These are phyloP conservation scores for Mionectes olivaceus DNA, from an alignment of 2,797 vertebrate species.

Conservation along the genomic window DNA sequence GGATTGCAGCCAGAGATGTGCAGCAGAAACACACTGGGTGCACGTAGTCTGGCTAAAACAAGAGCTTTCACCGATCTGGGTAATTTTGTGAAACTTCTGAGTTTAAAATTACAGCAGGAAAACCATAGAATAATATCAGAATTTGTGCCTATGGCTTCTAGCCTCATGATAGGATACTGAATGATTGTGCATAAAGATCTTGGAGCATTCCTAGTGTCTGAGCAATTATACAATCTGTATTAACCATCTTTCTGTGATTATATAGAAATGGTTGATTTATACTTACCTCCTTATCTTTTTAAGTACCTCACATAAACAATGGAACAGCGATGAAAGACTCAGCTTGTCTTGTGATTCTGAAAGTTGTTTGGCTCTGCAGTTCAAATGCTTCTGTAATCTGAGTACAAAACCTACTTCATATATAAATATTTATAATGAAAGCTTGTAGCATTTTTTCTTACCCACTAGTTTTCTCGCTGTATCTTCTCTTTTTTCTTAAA, in stretches of 20 bases:
- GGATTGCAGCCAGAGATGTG: neutral
- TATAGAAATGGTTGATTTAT: neutral
- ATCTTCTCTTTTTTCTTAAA: neutral
- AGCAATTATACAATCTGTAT: neutral
- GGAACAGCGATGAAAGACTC: neutral
- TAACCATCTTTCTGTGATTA: neutral
- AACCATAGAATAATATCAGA: neutral
- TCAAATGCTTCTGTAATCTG: neutral
- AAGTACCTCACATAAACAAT: neutral
- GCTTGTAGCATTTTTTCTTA: neutral
- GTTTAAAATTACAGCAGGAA: neutral
- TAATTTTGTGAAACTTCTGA: neutral
- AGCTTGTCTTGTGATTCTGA: neutral
- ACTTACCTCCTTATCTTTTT: neutral
- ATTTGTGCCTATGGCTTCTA: neutral
- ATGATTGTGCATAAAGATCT: neutral
- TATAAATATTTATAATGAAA: neutral
- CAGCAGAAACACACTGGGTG: neutral
- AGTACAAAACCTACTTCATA: neutral
- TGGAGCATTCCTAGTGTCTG: neutral
- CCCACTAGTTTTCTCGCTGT: neutral
- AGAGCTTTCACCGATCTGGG: neutral
- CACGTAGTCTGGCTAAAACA: neutral
- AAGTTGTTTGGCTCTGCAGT: neutral
- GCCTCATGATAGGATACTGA: neutral